Evolutionary conservation across 2,113 vertebrate genomes (phyloP).

Genomic region (Pandion haliaetus): DNA sequence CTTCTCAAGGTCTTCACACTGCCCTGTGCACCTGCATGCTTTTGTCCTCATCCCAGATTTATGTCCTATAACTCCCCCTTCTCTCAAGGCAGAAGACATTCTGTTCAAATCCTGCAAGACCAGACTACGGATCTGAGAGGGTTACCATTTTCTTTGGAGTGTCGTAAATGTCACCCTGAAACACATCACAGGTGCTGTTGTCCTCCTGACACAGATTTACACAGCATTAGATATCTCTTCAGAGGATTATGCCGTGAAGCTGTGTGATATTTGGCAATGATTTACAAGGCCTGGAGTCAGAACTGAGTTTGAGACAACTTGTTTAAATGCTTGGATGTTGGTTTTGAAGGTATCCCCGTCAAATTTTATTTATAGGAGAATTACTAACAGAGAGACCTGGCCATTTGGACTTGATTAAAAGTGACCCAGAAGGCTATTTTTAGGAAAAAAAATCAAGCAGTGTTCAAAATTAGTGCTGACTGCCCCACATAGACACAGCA

Average conservation of each 20-base stretch:
- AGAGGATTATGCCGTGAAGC: conserved; percentile 22
- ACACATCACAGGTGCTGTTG: conserved; percentile 21
- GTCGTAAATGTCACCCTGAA: conserved; percentile 19
- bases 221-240: conserved; percentile 18
- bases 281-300: conserved; percentile 12
- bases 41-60: not conserved
- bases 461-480: conserved; percentile 61
- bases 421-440: conserved; percentile 61
- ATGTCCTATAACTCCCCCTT: not conserved
- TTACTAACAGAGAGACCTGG: not conserved
- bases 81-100: not conserved
- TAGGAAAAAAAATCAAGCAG: conserved; percentile 51
- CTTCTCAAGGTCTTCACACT: not conserved
- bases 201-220: conserved; percentile 60
- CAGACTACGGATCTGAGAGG: not conserved
- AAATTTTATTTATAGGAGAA: conserved; percentile 50
- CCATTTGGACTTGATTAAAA: conserved; percentile 60
- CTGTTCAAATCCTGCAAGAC: not conserved
- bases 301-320: not conserved
- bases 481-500: conserved; percentile 45
- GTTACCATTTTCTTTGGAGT: not conserved
- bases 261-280: conserved; percentile 25
- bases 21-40: not conserved
- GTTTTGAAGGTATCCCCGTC: conserved; percentile 53
- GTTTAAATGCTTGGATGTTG: conserved; percentile 25